Conservation (phyloP, 2,797 vertebrate genomes). For the Enteromius mattozi region DNA sequence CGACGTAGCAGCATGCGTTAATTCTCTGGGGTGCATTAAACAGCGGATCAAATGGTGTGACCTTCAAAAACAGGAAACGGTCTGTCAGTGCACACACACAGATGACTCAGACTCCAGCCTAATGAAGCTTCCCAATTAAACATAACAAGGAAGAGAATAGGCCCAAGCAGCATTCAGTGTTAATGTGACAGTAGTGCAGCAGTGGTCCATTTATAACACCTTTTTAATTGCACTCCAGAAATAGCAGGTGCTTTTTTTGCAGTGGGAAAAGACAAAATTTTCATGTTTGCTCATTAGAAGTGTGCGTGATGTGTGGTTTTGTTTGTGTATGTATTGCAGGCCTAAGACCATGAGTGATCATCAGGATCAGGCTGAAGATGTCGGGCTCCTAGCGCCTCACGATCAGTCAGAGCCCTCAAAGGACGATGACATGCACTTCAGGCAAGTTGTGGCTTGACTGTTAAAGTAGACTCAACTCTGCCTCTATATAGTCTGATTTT, state of each 20-base stretch:
- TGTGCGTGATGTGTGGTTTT: background rate
- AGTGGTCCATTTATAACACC: slow-evolving; percentile 38
- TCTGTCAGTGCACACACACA: slow-evolving; percentile 39
- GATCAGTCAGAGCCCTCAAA: slow-evolving; percentile 66
- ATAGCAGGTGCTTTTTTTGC: slow-evolving; percentile 21
- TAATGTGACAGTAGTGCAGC: slow-evolving; percentile 33
- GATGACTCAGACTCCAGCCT: slow-evolving; percentile 21
- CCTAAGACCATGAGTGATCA: slow-evolving; percentile 71
- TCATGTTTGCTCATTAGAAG: slow-evolving; percentile 23
- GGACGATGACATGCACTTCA: slow-evolving; percentile 76
- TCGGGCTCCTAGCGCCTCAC: slow-evolving; percentile 62
- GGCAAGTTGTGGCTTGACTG: slow-evolving; percentile 58
- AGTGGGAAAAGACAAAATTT: slow-evolving; percentile 21
- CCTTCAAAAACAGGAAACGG: slow-evolving; percentile 55
- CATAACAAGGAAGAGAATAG: slow-evolving; percentile 24
- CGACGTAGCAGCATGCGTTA: slow-evolving; percentile 6
- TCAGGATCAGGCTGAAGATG: slow-evolving; percentile 71
- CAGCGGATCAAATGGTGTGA: slow-evolving; percentile 43
- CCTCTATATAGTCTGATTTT: background rate
- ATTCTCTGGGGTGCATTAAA: slow-evolving; percentile 43
- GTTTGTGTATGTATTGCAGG: slow-evolving; percentile 46
- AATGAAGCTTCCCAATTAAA: slow-evolving; percentile 53
- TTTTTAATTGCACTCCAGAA: slow-evolving; percentile 21
- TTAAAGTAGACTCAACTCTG: background rate
- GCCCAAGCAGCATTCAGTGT: background rate